Conservation (phyloP, 92 coral and sea anemone species). For the Meandrina meandrites region DNA sequence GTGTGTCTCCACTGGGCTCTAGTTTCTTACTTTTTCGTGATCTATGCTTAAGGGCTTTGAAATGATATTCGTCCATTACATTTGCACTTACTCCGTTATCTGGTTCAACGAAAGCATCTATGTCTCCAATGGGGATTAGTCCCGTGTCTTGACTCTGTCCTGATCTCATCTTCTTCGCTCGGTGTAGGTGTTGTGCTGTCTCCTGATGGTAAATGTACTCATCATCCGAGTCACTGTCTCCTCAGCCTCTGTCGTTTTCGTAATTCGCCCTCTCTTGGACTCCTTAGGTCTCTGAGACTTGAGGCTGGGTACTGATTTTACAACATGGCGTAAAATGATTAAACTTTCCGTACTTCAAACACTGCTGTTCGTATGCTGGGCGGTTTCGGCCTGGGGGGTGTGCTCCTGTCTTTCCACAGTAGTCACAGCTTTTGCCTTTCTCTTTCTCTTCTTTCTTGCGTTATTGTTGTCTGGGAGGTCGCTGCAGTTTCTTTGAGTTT, state of each 20-base stretch:
- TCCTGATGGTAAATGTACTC: slow-evolving; percentile 28
- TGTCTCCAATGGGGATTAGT: slow-evolving; percentile 53
- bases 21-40: slow-evolving; percentile 40
- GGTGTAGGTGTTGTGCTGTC: slow-evolving; percentile 44
- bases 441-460: slow-evolving; percentile 26
- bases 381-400: slow-evolving; percentile 60
- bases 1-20: slow-evolving; percentile 28
- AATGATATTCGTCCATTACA: too few species aligned
- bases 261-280: slow-evolving; percentile 39
- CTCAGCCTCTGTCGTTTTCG: slow-evolving; percentile 20
- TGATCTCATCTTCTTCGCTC: too few species aligned
- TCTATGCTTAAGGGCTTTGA: too few species aligned
- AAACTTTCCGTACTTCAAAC: too few species aligned
- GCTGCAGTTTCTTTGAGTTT: too few species aligned
- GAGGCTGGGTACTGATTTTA: neutral
- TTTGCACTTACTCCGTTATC: slow-evolving; percentile 50
- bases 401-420: too few species aligned
- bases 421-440: slow-evolving; percentile 43
- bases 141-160: slow-evolving; percentile 55
- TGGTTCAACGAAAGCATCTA: slow-evolving; percentile 6
- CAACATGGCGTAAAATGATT: slow-evolving; percentile 60
- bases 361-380: too few species aligned
- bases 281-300: neutral
- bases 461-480: too few species aligned
- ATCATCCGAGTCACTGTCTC: slow-evolving; percentile 46